Evolutionary conservation across 2,888 invertebrate species (phyloP), one percentile per base, ranked within the genome.

Genomic region (Lycaena phlaeas): DNA sequence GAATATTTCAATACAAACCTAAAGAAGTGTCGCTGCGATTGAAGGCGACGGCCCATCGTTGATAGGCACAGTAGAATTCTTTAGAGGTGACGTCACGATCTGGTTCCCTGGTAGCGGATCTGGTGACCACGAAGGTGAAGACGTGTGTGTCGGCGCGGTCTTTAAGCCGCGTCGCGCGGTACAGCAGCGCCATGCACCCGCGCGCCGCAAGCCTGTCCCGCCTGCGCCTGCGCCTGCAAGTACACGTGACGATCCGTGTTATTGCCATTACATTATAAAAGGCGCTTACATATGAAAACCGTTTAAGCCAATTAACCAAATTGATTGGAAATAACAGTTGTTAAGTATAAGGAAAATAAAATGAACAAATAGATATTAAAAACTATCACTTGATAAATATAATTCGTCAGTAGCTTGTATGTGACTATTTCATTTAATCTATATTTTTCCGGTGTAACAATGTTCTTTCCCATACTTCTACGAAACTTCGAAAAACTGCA

Each of bases 111-210:
- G 92, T 90, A 51, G 92, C 90, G 43, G 90, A 91, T 57, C 90
- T 88, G 46, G 93, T 93, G 54, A 94, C 90, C 59, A 92, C 89
- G 76, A 94, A 94, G 45, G 93, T 93, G 84, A 93, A 94, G 57
- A 93, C 90, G 77, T 92, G 92, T 52, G 92, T 92, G 85, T 92
- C 90, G 72, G 89, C 90, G 68, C 92, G 89, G 86, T 93, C 93
- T 61, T 92, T 90, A 52, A 93, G 88, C 82, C 91, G 91, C 72
- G 92, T 91, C 77, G 93, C 92, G 68, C 93, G 89, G 81, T 92
- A 91, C 71, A 92, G 87, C 69, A 92, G 86, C 72, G 92, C 92
- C 92, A 92, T 92, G 85, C 86, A 86, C 81, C 72, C 77, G 78
- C 85, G 59, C 54, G 53, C 51, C 61, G 62, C 79, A 72, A 76